phyloP scores from a whole-genome alignment of 2,113 vertebrate species.

The Lipotes vexillifer region DNA sequence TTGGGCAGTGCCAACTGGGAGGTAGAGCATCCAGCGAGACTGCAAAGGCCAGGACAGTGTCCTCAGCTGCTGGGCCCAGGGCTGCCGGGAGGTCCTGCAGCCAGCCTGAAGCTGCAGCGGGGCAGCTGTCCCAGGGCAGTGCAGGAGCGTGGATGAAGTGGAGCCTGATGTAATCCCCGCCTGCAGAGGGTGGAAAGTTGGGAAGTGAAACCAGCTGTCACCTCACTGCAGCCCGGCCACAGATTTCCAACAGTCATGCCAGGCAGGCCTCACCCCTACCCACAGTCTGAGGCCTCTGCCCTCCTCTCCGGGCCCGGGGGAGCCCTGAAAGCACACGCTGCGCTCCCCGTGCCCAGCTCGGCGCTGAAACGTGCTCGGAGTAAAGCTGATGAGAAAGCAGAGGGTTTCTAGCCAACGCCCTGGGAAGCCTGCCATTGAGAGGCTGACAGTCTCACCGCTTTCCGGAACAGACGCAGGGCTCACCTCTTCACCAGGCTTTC shows the following conservation, averaged over 20 bases:
- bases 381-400: neutral
- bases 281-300: neutral
- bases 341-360: neutral
- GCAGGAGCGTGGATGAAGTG: neutral
- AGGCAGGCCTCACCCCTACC: neutral
- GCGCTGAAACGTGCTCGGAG: fast-evolving
- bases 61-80: neutral
- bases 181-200: constrained; percentile 10
- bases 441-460: neutral
- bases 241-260: neutral
- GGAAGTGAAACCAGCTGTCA: constrained; percentile 20
- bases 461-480: constrained; percentile 1
- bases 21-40: neutral
- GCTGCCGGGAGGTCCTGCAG: neutral
- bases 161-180: constrained; percentile 57
- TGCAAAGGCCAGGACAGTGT: neutral
- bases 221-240: neutral
- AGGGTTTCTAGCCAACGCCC: constrained; percentile 17
- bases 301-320: neutral
- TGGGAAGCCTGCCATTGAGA: constrained; percentile 39
- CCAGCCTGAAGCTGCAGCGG: neutral
- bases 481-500: constrained; percentile 18
- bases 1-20: neutral
- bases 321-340: neutral
- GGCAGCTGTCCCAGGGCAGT: neutral